Base-by-base conservation (phyloP, 2,113 vertebrate genomes). In the Panthera leo region DNA sequence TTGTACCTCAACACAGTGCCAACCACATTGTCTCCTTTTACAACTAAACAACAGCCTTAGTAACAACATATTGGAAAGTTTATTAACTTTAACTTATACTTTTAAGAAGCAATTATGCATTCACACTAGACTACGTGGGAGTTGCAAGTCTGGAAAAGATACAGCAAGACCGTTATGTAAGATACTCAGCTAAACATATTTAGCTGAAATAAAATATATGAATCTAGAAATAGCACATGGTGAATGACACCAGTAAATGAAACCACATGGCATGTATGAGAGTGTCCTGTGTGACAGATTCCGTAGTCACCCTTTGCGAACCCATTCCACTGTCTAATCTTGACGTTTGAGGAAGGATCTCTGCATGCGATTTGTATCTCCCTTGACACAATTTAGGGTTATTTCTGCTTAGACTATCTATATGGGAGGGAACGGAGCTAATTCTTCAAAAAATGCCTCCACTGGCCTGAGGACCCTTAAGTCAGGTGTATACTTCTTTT, bases 51-150 rank as follows among this genome's bases (percentile, higher is more conserved):
- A 21, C 3, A 45, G 7, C 25, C 53, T 89, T 76, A 85, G 34
- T 85, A 68, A 71, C 12, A 89, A 82, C 31, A 82, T 55, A 63
- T n/a, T 42, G 34, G 19, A 78, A 25, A 36, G 73, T 36, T 65
- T 92, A 88, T 78, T 87, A 89, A 68, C 63, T 63, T 96, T 85
- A 78, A 70, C 39, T 82, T 84, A 42, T 5, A 84, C 48, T 42
- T 96, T 75, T 94, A 95, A 95, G 80, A 90, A 67, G 42, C 90
- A 68, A 95, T 92, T 95, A 61, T 75, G 51, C 71, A 53, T 63
- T 73, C 39, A 71, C 51, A 58, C 42, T 89, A 89, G 96, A 96
- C 89, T 76, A 68, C 9, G 73, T 97, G 86, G 97, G 89, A 87
- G 89, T 78, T 29, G 18, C 71, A 94, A 96, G 55, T 94, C 75